Base-by-base conservation (phyloP, 1,140 invertebrate genomes). In the Sinonovacula constricta region DNA sequence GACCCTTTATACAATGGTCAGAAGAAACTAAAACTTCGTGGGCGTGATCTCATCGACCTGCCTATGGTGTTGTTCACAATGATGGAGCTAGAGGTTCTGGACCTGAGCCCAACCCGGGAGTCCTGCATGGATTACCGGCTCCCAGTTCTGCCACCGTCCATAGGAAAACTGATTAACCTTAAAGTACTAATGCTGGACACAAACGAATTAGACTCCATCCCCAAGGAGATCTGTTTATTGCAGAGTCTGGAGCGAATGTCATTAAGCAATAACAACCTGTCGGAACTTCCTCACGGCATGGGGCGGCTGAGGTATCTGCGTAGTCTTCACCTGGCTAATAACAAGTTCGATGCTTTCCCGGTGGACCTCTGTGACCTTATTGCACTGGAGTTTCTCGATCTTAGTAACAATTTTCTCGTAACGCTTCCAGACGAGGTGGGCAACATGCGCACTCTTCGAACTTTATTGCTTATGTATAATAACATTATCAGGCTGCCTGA, bases 261-360 rank as follows among this genome's bases (percentile, higher is more conserved):
- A 24, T 81, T 91, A 10, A 90, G 90, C 78, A 91, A 91, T 80
- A 92, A 92, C 83, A 66, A 81, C 7, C 66, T 92, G 31, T 75
- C 80, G 7, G 49, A 57, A 4, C 80, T 92, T 30, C 91, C 91
- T 0, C 67, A 79, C 3, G 85, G 83, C 51, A 86, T 92, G 51
- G 63, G 67, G 7, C 85, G 88, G 31, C 74, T 92, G 34, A 79
- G 80, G n/a, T 84, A 87, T 26, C 81, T 92, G 30, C 70, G 72
- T 30, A 91, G 90, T 74, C 74, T 91, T 26, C 91, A 91, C 74
- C 53, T 90, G 39, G 86, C 90, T 36, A 92, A 91, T 79, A 92
- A 92, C 81, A 77, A 85, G 51, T 88, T 91, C 72, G 69, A 81
- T n/a, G 83, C 84, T 28, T 88, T 91, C 62, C 90, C 88, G 0